These are phyloP conservation scores for Zosterops pallidus DNA, from an alignment of 2,113 vertebrate species.

Conservation along the genomic window DNA sequence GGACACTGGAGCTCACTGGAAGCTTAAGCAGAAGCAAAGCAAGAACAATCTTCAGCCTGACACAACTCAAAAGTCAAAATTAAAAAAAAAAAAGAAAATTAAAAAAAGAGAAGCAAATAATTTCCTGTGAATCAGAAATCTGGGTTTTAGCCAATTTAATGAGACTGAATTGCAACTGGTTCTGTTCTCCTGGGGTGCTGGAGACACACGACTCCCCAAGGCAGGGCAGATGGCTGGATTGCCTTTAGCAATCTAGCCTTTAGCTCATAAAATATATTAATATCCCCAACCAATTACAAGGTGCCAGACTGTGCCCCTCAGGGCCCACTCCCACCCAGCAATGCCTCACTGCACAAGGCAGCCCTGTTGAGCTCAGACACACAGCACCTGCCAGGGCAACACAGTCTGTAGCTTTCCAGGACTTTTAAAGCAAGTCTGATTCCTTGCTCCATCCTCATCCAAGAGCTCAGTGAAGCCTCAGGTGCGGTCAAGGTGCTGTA, in stretches of 20 bases:
- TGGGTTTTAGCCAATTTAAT: not conserved
- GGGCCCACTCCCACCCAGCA: fast-evolving
- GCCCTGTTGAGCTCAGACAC: not conserved
- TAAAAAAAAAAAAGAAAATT: not conserved
- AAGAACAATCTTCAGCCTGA: not conserved
- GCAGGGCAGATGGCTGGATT: conserved; percentile 34
- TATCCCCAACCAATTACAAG: conserved; percentile 7
- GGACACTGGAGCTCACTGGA: not conserved
- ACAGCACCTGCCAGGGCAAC: not conserved
- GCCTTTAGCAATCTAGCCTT: not conserved
- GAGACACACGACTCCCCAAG: not conserved
- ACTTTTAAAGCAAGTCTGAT: not conserved
- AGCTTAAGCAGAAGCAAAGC: not conserved
- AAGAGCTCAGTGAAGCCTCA: not conserved
- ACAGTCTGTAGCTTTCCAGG: not conserved
- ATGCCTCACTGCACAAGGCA: not conserved
- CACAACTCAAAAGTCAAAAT: not conserved
- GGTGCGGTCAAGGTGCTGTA: not conserved
- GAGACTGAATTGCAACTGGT: not conserved
- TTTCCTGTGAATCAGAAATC: conserved; percentile 37
- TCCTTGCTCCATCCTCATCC: not conserved
- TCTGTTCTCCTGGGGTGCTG: not conserved
- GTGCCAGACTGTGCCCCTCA: not conserved
- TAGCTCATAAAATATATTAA: not conserved
- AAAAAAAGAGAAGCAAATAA: not conserved